phyloP scores from a whole-genome alignment of 2,888 invertebrate species.

The Lacanobia oleracea region DNA sequence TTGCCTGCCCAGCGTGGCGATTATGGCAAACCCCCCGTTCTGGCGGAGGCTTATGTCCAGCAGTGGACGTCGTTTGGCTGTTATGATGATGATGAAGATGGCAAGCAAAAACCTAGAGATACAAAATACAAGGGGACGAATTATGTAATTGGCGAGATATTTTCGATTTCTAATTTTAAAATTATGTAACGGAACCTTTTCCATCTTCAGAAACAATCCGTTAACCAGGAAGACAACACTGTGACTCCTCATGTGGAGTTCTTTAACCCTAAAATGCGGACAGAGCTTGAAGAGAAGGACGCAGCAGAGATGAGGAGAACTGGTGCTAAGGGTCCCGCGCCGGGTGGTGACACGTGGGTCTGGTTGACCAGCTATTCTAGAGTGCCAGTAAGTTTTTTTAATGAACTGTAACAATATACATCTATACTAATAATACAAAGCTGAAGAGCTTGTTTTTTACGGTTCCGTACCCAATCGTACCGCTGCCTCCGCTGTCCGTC shows the following conservation, averaged over 20 bases:
- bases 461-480: too few relatives aligned
- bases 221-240: slow-evolving; percentile 88
- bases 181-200: neutral
- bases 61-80: too few relatives aligned
- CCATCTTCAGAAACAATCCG: slow-evolving; percentile 79
- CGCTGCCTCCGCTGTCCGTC: too few relatives aligned
- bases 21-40: too few relatives aligned
- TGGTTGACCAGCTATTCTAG: slow-evolving; percentile 97
- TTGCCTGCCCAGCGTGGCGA: too few relatives aligned
- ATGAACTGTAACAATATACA: neutral
- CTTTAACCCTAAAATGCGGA: slow-evolving; percentile 93
- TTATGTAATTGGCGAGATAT: neutral
- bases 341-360: slow-evolving; percentile 95
- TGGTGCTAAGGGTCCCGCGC: slow-evolving; percentile 92
- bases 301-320: slow-evolving; percentile 91
- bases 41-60: too few relatives aligned
- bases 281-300: slow-evolving; percentile 92
- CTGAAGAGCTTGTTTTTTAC: too few relatives aligned
- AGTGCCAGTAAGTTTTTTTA: slow-evolving; percentile 92
- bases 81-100: too few relatives aligned
- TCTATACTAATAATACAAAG: too few relatives aligned
- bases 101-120: too few relatives aligned
- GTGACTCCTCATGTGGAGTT: slow-evolving; percentile 93
- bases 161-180: neutral
- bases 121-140: too few relatives aligned